Evolutionary conservation across 2,888 invertebrate genomes (phyloP).

Genomic region (Embidobia sp.): DNA sequence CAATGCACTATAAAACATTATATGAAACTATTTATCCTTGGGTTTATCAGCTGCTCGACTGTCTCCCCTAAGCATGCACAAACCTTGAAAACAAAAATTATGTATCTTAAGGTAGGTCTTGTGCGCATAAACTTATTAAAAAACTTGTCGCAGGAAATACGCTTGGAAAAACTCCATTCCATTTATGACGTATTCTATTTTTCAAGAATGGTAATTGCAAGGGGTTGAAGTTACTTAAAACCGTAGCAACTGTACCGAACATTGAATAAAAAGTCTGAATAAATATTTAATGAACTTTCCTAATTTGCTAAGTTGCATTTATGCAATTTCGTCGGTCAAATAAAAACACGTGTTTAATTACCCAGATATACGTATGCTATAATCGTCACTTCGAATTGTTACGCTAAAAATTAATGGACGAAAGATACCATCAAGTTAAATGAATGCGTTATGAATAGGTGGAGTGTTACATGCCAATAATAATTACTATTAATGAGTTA

Average conservation of each 20-base stretch:
- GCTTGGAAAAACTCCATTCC: slow-evolving; percentile 40
- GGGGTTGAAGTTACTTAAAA: not conserved
- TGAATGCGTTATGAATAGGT: too few relatives aligned
- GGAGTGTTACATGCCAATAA: too few relatives aligned
- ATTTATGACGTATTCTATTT: slow-evolving; percentile 31
- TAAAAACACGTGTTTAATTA: slow-evolving; percentile 17
- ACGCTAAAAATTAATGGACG: too few relatives aligned
- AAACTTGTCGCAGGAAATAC: slow-evolving; percentile 51
- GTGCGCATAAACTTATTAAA: slow-evolving; percentile 33
- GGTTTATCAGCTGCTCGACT: slow-evolving; percentile 21
- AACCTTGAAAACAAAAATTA: slow-evolving; percentile 53
- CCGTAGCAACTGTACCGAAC: not conserved
- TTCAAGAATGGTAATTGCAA: slow-evolving; percentile 24
- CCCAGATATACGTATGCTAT: too few relatives aligned
- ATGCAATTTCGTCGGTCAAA: not conserved
- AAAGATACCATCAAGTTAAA: too few relatives aligned
- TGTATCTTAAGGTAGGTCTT: slow-evolving; percentile 19
- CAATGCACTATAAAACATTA: slow-evolving; percentile 21
- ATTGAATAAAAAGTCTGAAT: slow-evolving; percentile 11
- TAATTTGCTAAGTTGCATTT: slow-evolving; percentile 6
- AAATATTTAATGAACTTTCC: slow-evolving; percentile 22
- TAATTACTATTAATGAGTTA: too few relatives aligned
- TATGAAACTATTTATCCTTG: slow-evolving; percentile 40
- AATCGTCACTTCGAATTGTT: too few relatives aligned
- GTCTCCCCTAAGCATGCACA: slow-evolving; percentile 10